Evolutionary conservation across 2,113 vertebrate genomes (phyloP), one percentile per base, ranked within the genome.

Genomic region (Rhipidura dahli): DNA sequence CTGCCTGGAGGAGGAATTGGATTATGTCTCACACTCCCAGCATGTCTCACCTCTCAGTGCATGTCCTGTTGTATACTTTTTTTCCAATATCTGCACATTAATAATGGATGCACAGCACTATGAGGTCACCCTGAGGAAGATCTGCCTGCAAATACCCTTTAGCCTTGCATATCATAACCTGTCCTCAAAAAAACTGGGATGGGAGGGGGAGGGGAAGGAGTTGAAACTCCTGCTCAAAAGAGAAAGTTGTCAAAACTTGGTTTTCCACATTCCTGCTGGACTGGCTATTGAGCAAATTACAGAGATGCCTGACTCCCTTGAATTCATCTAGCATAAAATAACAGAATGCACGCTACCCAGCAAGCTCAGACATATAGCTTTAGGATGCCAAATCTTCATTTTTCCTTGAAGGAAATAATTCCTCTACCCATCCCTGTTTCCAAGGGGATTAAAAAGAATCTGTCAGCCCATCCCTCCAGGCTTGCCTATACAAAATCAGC

Each of bases 391-490:
- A 94, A 93, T 82, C 77, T 84, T 28, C 87, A 89, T 96, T 95
- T 95, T 95, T 91, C 56, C 91, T 89, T 95, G 72, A 84, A 81
- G 68, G 83, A 92, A 95, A 76, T 95, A 90, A 92, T 81, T 83
- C 80, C 44, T 87, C 61, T 95, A 71, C 44, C 35, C 37, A 84
- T 27, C 37, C 21, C 9, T 0, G 1, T 77, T 94, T 96, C 91
- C 95, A 90, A 93, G 86, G 78, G 91, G 79, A 96, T 94, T 96
- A 91, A 85, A 91, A 93, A 80, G 84, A 83, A 94, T 96, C 87
- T 93, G 66, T 77, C 77, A 87, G 70, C 91, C 69, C 83, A 87
- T 71, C 93, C 87, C 83, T 94, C n/a, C 69, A 85, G 94, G 89
- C 94, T 94, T 95, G 87, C 65, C 70, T 89, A 57, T 82, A 89